Base-by-base conservation (phyloP, 2,888 invertebrate species). In the Nasonia oneida region DNA sequence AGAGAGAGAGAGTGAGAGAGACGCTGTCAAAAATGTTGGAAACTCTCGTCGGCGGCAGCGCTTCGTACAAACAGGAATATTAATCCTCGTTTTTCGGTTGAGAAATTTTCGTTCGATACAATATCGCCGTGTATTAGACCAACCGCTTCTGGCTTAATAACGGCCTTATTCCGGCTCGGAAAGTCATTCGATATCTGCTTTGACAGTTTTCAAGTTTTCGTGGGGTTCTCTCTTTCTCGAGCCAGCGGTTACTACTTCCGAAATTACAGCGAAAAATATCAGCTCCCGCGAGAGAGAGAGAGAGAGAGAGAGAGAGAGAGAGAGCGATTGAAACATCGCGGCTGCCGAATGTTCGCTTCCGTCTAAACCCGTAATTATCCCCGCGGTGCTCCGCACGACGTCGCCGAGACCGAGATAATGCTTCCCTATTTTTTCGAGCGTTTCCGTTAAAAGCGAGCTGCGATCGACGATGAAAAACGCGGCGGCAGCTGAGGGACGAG, bases 41-140 rank as follows among this genome's bases (percentile, higher is more conserved):
- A 47, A 47, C 57, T 61, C n/a, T 15, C 61, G 57, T 74, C 10
- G 37, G 47, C 12, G 47, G 47, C 10, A 5, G 29, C 73, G 53
- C 61, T 23, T 84, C 89, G 90, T 89, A 89, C 89, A 88, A 88
- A 84, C 85, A 89, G 84, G 88, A 91, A 91, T 92, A 92, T 92
- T 92, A 91, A 92, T 92, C 92, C 90, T 90, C 8, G 15, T 3
- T 53, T 53, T 53, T 18, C 47, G 47, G 47, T 47, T 47, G 57
- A 29, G 29, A 57, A 57, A 57, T n/a, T 8, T n/a, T 18, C 15
- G 2, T 3, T 15, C n/a, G 1, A 0, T 15, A 15, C 4, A 2
- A 4, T 57, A n/a, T 15, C 29, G 3, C 15, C 18, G n/a, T 15
- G 57, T 57, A 18, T 57, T 57, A 53, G 53, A 6, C 12, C 10